Percentiles rank a stretch among this genome's conserved stretches.
Evolutionary conservation across 2,888 invertebrate genomes (phyloP).

Genomic region (Callinectes sapidus): DNA sequence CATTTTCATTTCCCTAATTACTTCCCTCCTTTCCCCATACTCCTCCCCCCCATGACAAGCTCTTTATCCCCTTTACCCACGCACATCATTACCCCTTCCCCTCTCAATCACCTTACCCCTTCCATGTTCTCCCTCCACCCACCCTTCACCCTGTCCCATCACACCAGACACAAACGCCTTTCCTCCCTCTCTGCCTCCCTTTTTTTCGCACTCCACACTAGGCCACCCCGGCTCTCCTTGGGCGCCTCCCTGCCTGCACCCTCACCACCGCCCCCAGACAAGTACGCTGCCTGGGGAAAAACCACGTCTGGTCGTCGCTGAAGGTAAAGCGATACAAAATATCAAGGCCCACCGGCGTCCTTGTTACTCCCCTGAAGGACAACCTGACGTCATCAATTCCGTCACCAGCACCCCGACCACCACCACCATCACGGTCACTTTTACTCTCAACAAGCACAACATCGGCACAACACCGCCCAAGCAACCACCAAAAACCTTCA

Average conservation of each 20-base stretch:
- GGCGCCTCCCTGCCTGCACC: not conserved
- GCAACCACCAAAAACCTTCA: not conserved
- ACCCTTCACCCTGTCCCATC: not conserved
- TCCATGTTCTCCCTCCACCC: not conserved
- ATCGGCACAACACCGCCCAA: not conserved
- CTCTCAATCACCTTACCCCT: not conserved
- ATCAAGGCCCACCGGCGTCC: constrained; percentile 19
- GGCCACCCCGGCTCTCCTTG: not conserved
- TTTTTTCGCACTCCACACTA: not conserved
- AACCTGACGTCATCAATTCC: not conserved
- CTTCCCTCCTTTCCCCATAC: not conserved
- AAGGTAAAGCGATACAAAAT: constrained; percentile 18
- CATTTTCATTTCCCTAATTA: not conserved
- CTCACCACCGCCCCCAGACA: not conserved
- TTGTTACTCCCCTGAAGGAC: constrained; percentile 8
- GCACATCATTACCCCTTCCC: not conserved
- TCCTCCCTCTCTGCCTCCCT: not conserved
- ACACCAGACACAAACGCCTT: not conserved
- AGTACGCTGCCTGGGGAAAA: not conserved
- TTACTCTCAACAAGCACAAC: not conserved
- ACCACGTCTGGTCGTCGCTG: not conserved
- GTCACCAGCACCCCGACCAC: not conserved
- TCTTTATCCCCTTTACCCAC: not conserved
- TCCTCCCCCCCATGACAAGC: not conserved
- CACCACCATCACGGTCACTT: not conserved